Conservation (phyloP, 2,888 invertebrate species). For the Rhagium mordax region DNA sequence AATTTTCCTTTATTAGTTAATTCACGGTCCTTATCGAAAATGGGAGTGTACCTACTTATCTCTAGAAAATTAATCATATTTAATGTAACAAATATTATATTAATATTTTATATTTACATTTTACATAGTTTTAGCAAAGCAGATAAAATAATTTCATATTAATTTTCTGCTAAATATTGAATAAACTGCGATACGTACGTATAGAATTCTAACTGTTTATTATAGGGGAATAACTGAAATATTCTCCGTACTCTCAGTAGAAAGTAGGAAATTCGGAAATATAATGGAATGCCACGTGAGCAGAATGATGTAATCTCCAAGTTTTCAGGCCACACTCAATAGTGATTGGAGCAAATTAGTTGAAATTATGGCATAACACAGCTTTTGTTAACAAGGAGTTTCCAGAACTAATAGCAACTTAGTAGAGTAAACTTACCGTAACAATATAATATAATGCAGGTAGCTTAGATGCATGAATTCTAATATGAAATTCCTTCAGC, state of each 20-base stretch:
- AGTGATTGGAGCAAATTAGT: not conserved
- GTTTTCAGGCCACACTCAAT: not conserved
- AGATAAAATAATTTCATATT: not conserved
- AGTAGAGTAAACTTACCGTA: not conserved
- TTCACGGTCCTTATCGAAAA: too few species aligned
- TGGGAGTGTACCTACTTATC: too few species aligned
- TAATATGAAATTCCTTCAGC: slow-evolving; percentile 7
- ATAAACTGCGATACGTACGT: not conserved
- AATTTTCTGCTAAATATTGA: not conserved
- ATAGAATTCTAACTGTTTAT: not conserved
- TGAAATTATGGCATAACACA: slow-evolving; percentile 1
- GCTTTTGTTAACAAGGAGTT: slow-evolving; percentile 57
- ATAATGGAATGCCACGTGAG: not conserved
- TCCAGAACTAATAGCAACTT: slow-evolving; percentile 57
- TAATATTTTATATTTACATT: not conserved
- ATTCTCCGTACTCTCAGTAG: not conserved
- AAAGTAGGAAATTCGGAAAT: not conserved
- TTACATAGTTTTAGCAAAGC: not conserved
- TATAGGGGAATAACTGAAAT: not conserved
- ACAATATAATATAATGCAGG: slow-evolving; percentile 6
- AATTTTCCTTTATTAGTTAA: too few species aligned
- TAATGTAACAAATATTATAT: too few species aligned
- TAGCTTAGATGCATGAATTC: not conserved
- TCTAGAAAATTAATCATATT: too few species aligned
- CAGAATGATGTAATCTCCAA: not conserved